phyloP scores from a whole-genome alignment of 1,140 invertebrate species.

The Drosophila arawakana region DNA sequence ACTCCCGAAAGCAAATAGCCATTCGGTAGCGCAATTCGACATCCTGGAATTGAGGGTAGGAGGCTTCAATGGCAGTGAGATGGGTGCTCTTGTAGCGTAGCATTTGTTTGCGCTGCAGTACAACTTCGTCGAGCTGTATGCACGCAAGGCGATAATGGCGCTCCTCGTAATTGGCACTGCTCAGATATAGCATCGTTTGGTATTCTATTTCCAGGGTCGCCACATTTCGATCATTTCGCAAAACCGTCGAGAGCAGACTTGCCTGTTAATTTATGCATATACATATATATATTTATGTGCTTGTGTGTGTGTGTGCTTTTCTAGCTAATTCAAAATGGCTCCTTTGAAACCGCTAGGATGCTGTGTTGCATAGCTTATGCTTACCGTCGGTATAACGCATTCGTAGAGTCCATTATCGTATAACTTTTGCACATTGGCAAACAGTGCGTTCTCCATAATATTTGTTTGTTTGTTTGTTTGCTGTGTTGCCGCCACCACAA shows the following conservation, averaged over 20 bases:
- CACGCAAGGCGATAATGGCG: constrained; percentile 54
- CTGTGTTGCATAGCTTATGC: background rate
- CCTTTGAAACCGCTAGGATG: background rate
- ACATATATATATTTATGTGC: background rate
- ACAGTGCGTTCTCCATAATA: constrained; percentile 72
- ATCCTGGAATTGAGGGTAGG: constrained; percentile 85
- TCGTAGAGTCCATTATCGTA: constrained; percentile 77
- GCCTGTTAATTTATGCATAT: constrained; percentile 49
- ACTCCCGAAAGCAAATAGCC: constrained; percentile 88
- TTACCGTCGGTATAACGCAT: constrained; percentile 70
- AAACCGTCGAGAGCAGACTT: constrained; percentile 60
- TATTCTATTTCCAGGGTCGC: constrained; percentile 76
- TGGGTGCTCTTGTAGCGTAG: constrained; percentile 57
- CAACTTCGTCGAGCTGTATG: constrained; percentile 50
- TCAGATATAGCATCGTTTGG: constrained; percentile 65
- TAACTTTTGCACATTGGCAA: constrained; percentile 72
- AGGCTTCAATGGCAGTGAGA: constrained; percentile 63
- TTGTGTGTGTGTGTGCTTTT: constrained; percentile 1
- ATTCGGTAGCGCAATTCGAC: constrained; percentile 90
- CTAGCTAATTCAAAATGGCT: background rate
- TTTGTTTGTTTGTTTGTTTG: constrained; percentile 1
- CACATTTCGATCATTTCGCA: constrained; percentile 71
- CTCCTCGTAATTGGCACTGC: constrained; percentile 63
- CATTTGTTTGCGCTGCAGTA: constrained; percentile 63
- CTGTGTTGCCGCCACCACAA: constrained; percentile 41